Evolutionary conservation across 2,888 invertebrate genomes (phyloP), one percentile per base, ranked within the genome.

Genomic region (Toxonevra muliebris): DNA sequence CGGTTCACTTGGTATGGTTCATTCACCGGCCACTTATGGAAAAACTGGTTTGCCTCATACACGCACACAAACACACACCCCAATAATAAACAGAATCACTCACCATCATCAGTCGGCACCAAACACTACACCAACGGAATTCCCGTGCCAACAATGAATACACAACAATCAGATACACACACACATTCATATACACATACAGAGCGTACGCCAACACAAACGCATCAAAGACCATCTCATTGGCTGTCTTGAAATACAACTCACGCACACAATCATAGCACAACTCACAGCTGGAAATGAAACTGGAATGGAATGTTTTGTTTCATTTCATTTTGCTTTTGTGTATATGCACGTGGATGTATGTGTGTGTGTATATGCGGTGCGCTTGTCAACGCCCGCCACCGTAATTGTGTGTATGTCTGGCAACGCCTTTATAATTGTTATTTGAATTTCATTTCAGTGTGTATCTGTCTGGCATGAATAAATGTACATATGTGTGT

Each of bases 381-480:
- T 66, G 45, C 65, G 55, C 69, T 74, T 73, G 75, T 76, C 70
- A 75, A 76, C 75, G 76, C 75, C 76, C 71, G 75, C 70, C 72
- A 69, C 70, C 69, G 61, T 43, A 43, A 43, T 17, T 68, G 75
- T 76, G 75, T 76, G 74, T 71, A 68, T 72, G 79, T 80, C 80
- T 80, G 82, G 82, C 79, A 82, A 82, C 82, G 82, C 82, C 82
- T 82, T 82, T 79, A 78, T 77, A 77, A 79, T 80, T 80, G 76
- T 80, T 79, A 79, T 81, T 81, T 82, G 80, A 81, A 79, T 77
- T 79, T 73, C 76, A n/a, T 64, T 66, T 64, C 54, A 20, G 50
- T 66, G 48, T 71, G 69, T 60, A 61, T 54, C 61, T 60, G 41
- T 13, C 20, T 55, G 50, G 19, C n/a, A 40, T 41, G 41, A 9